A percentile compares a stretch with the other conserved stretches of the same genome.
Evolutionary conservation across 1,140 invertebrate species (phyloP).

Genomic region (Philotrypesis tridentata): DNA sequence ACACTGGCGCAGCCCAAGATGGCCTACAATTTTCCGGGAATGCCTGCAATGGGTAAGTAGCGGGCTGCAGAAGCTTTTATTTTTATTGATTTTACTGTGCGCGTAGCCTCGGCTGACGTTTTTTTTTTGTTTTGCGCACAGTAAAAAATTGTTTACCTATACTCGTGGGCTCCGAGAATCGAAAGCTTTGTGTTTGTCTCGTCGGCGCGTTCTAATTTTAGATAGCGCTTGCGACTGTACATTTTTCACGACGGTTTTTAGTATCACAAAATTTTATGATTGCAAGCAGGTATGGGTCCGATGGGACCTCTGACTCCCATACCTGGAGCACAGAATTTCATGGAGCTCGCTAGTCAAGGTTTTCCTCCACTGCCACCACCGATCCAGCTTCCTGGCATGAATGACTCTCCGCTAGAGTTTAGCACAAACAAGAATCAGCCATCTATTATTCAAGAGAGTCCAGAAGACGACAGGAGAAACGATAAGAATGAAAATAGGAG

Average conservation of each 20-base stretch:
- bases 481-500: constrained; percentile 71
- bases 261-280: neutral
- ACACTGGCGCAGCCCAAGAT: constrained; percentile 55
- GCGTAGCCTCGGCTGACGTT: neutral
- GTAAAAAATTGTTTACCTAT: too few relatives aligned
- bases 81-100: constrained; percentile 35
- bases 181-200: neutral
- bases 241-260: neutral
- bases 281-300: constrained; percentile 66
- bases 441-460: constrained; percentile 71
- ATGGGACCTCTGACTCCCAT: constrained; percentile 70
- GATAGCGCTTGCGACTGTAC: neutral
- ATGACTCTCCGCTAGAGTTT: constrained; percentile 81
- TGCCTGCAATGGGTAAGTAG: constrained; percentile 68
- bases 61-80: neutral
- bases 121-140: too few relatives aligned
- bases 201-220: neutral
- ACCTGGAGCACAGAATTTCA: constrained; percentile 70
- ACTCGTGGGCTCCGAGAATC: too few relatives aligned
- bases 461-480: constrained; percentile 71
- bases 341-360: constrained; percentile 71
- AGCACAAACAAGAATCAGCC: constrained; percentile 80
- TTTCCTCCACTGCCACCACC: constrained; percentile 70
- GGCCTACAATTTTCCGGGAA: constrained; percentile 72
- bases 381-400: constrained; percentile 75